These are phyloP conservation scores for Suillia variegata DNA, from an alignment of 2,888 invertebrate species.

Conservation along the genomic window DNA sequence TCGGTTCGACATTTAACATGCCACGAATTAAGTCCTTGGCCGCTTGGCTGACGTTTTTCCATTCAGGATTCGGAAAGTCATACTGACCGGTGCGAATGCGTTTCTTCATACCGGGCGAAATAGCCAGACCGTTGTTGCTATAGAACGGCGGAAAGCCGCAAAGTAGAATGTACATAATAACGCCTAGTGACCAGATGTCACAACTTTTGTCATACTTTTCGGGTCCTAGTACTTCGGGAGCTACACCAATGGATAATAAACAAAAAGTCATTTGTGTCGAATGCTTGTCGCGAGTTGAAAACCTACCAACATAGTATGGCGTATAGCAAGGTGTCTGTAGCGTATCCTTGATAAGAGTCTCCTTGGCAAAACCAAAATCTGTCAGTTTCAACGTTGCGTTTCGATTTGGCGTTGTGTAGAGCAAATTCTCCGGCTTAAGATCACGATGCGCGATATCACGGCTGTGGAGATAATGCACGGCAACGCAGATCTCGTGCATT, in stretches of 20 bases:
- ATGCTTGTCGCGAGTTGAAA: no score
- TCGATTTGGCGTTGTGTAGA: conserved; percentile 79
- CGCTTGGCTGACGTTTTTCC: conserved; percentile 91
- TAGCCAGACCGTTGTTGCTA: conserved; percentile 95
- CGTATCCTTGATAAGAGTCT: conserved; percentile 82
- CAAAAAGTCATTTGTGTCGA: background rate
- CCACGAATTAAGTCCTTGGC: conserved; percentile 95
- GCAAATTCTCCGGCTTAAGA: conserved; percentile 95
- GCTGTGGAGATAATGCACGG: conserved; percentile 91
- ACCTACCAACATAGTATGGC: conserved; percentile 94
- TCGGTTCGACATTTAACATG: conserved; percentile 93
- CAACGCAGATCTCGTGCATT: conserved; percentile 95
- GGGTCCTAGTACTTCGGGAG: conserved; percentile 84
- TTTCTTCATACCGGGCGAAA: conserved; percentile 99
- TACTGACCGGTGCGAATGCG: conserved; percentile 87
- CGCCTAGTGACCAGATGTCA: conserved; percentile 98
- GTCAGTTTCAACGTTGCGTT: conserved; percentile 91
- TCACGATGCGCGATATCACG: conserved; percentile 96
- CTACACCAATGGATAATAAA: conserved; percentile 35
- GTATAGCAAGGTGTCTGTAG: conserved; percentile 98
- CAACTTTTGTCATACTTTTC: conserved; percentile 99
- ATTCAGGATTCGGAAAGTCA: conserved; percentile 95
- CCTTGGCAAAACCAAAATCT: conserved; percentile 99
- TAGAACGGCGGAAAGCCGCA: conserved; percentile 99
- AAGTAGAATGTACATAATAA: conserved; percentile 98